phyloP scores from a whole-genome alignment of 2,888 invertebrate species.

The Sinopyrophorus schimmeli region DNA sequence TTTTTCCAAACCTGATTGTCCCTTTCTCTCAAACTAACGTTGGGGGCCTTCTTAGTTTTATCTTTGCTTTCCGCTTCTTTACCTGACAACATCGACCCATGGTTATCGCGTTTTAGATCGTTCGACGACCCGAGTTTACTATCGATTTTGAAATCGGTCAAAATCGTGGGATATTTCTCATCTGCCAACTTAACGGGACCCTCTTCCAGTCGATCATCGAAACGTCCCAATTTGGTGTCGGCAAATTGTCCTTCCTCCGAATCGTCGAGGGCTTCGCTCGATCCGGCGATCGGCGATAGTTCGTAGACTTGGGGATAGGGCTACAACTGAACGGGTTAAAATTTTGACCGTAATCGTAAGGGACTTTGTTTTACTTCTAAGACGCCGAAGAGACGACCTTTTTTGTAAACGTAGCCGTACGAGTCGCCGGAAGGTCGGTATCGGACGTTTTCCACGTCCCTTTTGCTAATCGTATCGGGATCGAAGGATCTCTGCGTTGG shows the following conservation, averaged over 20 bases:
- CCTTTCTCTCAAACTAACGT: conserved; percentile 7
- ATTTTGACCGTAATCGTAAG: no score
- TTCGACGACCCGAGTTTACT: not conserved
- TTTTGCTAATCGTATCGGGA: conserved; percentile 9
- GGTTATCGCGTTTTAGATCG: conserved; percentile 1
- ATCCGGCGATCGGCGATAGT: conserved; percentile 4
- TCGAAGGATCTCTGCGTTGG: no score
- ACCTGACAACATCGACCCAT: not conserved
- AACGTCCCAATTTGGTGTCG: conserved; percentile 5
- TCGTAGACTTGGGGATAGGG: conserved; percentile 22
- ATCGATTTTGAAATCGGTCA: conserved; percentile 32
- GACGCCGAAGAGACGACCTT: conserved; percentile 41
- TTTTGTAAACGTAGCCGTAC: conserved; percentile 41
- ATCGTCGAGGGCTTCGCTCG: not conserved
- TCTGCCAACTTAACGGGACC: conserved; percentile 12
- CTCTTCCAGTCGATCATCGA: no score
- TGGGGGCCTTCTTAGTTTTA: not conserved
- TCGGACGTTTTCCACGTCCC: not conserved
- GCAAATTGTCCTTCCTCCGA: not conserved
- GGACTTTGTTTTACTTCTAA: no score
- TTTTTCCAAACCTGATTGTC: conserved; percentile 8
- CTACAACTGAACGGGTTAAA: no score
- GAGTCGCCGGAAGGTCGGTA: no score
- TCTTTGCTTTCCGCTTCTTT: conserved; percentile 2
- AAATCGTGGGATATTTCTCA: conserved; percentile 31